Evolutionary conservation across 2,797 vertebrate genomes (phyloP).

Genomic region (Sus cebifrons): DNA sequence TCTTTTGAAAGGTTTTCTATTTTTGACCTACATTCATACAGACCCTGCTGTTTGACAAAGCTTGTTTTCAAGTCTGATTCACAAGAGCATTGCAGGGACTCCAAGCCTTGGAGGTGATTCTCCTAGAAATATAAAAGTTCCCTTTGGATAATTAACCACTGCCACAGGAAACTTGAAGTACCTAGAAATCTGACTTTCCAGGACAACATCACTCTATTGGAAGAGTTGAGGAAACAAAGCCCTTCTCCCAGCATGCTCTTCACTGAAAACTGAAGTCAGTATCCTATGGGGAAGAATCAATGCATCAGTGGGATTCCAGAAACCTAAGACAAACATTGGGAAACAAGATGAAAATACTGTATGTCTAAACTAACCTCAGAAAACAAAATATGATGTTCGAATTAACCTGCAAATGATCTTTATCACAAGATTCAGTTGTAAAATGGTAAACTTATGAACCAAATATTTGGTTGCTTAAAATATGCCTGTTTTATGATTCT

Average conservation of each 20-base stretch:
- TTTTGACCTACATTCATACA: slow-evolving; percentile 80
- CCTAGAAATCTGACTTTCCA: slow-evolving; percentile 80
- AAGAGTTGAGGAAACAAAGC: slow-evolving; percentile 79
- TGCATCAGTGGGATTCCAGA: slow-evolving; percentile 75
- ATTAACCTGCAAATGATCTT: background rate
- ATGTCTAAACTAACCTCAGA: slow-evolving; percentile 27
- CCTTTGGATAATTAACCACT: slow-evolving; percentile 83
- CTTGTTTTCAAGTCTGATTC: slow-evolving; percentile 82
- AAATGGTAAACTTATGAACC: background rate
- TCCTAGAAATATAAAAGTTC: slow-evolving; percentile 83
- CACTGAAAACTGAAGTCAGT: slow-evolving; percentile 67
- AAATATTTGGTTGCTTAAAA: background rate
- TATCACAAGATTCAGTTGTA: background rate
- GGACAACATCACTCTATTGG: slow-evolving; percentile 63
- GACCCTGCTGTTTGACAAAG: slow-evolving; percentile 83
- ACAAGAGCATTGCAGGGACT: slow-evolving; percentile 84
- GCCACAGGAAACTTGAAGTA: slow-evolving; percentile 76
- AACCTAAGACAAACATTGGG: slow-evolving; percentile 80
- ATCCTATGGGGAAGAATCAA: slow-evolving; percentile 73
- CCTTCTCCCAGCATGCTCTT: slow-evolving; percentile 78
- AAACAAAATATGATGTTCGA: background rate
- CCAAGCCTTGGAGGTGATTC: slow-evolving; percentile 74
- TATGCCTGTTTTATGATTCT: background rate
- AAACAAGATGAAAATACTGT: slow-evolving; percentile 73
- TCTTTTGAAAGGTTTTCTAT: slow-evolving; percentile 84